Evolutionary conservation across 2,113 vertebrate species (phyloP), one percentile per base, ranked within the genome.

Genomic region (Cyphomyrus plagiostoma): DNA sequence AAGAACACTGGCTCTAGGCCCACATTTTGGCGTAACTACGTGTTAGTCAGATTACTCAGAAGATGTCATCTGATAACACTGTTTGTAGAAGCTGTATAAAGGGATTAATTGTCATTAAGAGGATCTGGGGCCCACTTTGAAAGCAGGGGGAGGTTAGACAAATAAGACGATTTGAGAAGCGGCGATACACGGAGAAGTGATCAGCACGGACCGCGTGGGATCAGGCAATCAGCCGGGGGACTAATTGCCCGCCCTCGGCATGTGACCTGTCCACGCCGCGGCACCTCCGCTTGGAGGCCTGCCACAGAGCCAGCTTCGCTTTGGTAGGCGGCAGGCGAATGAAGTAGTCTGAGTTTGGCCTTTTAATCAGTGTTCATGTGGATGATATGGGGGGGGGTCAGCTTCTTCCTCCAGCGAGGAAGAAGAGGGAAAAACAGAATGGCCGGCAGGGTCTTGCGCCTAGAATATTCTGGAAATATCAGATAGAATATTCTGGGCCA

Each of bases 261-360:
- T 53, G 35, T 87, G 58, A 42, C 89, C 89, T 88, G 74, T 49
- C 50, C 26, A 2, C 26, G 46, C 58, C 15, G 10, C 42, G 52
- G 74, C 21, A 48, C 45, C 77, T 91, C 91, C 91, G 70, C 90
- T 92, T 92, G 92, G 92, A 90, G 5, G 90, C 92, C 90, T 92
- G 91, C 92, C 66, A 52, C 86, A 62, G 45, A 13, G 92, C 90
- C 10, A 93, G 92, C 80, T 91, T 2, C 91, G 91, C 94, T 94
- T 90, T 80, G 91, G 90, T 93, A 94, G 92, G 92, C 91, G 90
- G 84, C 17, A 0, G 0, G 86, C 35, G 92, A 93, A 93, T 48
- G 91, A 92, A 91, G 90, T 0, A 4, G 8, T 7, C 39, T 10
- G 82, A n/a, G 42, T 9, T 21, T 2, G 2, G 45, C 23, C 21